Evolutionary conservation across 2,113 vertebrate genomes (phyloP).

Genomic region (Hymenochirus boettgeri): DNA sequence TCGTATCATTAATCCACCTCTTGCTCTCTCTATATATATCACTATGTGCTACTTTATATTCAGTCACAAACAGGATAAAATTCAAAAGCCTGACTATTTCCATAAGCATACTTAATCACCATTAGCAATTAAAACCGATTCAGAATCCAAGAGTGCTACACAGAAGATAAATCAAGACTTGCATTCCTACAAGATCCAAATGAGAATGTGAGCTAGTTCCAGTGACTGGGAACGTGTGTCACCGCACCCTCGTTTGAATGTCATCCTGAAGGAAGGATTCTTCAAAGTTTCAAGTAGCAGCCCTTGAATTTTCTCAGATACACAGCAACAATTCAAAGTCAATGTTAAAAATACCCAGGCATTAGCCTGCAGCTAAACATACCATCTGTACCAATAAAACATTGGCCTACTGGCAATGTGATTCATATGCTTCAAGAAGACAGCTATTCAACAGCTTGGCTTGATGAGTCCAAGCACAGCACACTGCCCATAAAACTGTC

Average conservation of each 20-base stretch:
- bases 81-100: too few species aligned
- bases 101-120: too few species aligned
- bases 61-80: too few species aligned
- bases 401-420: slow-evolving; percentile 37
- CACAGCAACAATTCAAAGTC: slow-evolving; percentile 39
- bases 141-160: background rate
- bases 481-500: slow-evolving; percentile 10
- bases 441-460: slow-evolving; percentile 28
- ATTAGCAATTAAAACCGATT: background rate
- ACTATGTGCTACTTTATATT: too few species aligned
- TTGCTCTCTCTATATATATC: too few species aligned
- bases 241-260: slow-evolving; percentile 23
- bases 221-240: slow-evolving; percentile 10
- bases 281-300: slow-evolving; percentile 26
- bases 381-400: slow-evolving; percentile 41
- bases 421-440: slow-evolving; percentile 36
- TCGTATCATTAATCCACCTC: too few species aligned
- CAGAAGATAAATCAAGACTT: background rate
- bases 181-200: background rate
- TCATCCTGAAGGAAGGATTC: slow-evolving; percentile 21
- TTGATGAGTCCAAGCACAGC: slow-evolving; percentile 27
- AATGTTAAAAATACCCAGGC: slow-evolving; percentile 39
- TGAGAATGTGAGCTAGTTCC: background rate
- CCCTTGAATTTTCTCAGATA: slow-evolving; percentile 23
- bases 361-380: slow-evolving; percentile 39